A percentile compares a stretch with the other conserved stretches of the same genome.
These are phyloP conservation scores for Epinephelus moara DNA, from an alignment of 2,113 vertebrate genomes.

Conservation along the genomic window DNA sequence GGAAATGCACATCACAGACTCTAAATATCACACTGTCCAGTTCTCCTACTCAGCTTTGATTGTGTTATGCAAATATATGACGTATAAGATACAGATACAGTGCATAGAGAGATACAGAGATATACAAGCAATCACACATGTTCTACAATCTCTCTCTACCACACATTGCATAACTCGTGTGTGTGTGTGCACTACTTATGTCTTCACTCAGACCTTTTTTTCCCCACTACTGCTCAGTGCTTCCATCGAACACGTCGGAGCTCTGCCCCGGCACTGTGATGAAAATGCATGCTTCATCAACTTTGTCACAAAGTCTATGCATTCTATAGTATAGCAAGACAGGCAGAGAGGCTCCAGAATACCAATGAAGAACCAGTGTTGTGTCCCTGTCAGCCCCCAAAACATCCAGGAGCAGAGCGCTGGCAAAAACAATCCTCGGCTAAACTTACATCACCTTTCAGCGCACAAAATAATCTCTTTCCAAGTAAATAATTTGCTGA, in stretches of 20 bases:
- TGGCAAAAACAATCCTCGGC: slow-evolving; percentile 48
- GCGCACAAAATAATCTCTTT: slow-evolving; percentile 52
- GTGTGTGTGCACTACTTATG: slow-evolving; percentile 4
- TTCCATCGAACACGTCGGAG: slow-evolving; percentile 22
- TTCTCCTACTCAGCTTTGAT: slow-evolving; percentile 3
- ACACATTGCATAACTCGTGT: slow-evolving; percentile 30
- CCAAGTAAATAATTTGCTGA: slow-evolving; percentile 61
- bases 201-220: slow-evolving; percentile 26
- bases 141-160: slow-evolving; percentile 4
- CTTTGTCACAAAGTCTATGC: slow-evolving; percentile 79
- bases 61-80: neutral
- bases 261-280: slow-evolving; percentile 52
- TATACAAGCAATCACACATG: slow-evolving; percentile 7
- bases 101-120: neutral
- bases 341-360: slow-evolving; percentile 49
- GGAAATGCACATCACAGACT: neutral
- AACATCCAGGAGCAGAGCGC: slow-evolving; percentile 36
- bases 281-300: slow-evolving; percentile 77
- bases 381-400: slow-evolving; percentile 50
- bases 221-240: slow-evolving; percentile 35
- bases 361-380: slow-evolving; percentile 52
- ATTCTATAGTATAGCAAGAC: slow-evolving; percentile 65
- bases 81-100: neutral
- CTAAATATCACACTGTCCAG: neutral
- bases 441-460: slow-evolving; percentile 55